Evolutionary conservation across 2,888 invertebrate genomes (phyloP).

Genomic region (Drosophila vallismaia): DNA sequence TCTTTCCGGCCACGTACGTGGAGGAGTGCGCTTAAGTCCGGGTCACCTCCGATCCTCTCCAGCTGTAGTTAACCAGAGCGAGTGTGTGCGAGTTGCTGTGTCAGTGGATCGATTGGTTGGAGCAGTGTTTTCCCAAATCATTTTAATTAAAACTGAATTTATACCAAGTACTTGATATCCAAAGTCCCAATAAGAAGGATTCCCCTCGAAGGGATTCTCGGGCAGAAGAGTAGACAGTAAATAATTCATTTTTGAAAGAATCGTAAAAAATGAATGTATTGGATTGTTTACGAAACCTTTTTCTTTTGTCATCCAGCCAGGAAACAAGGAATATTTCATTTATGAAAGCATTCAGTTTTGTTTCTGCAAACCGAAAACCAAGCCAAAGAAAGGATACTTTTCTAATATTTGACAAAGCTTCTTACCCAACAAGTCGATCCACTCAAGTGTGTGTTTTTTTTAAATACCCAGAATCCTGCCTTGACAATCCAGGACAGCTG

Average conservation of each 20-base stretch:
- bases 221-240: not conserved
- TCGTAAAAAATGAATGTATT: constrained; percentile 12
- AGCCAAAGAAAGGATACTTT: not conserved
- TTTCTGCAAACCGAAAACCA: not conserved
- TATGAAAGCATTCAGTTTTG: constrained; percentile 3
- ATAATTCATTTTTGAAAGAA: constrained; percentile 20
- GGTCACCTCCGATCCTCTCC: not conserved
- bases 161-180: too few relatives aligned
- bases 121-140: too few relatives aligned
- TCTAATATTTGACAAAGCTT: not conserved
- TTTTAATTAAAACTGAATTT: too few relatives aligned
- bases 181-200: too few relatives aligned
- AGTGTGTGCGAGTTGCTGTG: constrained; percentile 3
- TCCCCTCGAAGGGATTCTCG: not conserved
- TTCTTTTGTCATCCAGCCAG: too few relatives aligned
- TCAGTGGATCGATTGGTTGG: not conserved
- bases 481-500: constrained; percentile 18
- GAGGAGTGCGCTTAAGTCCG: constrained; percentile 87
- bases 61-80: constrained; percentile 16
- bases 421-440: constrained; percentile 10
- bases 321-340: not conserved
- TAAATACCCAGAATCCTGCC: constrained; percentile 13
- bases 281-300: not conserved
- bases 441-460: constrained; percentile 3
- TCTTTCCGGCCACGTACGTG: constrained; percentile 97